Conservation (phyloP, 2,888 invertebrate species). For the Cryptocephalus moraei region DNA sequence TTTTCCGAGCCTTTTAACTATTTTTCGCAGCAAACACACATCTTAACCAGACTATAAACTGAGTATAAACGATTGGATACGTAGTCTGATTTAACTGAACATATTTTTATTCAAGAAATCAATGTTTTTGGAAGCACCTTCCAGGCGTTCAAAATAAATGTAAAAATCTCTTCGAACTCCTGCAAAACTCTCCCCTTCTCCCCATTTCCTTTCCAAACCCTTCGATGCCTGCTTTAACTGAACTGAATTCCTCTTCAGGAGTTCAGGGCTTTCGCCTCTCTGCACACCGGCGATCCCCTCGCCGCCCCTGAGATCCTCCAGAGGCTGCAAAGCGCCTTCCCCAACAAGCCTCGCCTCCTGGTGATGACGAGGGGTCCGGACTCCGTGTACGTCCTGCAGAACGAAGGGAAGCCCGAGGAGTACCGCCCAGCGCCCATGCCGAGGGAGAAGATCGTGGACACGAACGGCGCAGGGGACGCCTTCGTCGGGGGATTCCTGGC, state of each 20-base stretch:
- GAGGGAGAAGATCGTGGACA: constrained; percentile 15
- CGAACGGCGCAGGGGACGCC: constrained; percentile 25
- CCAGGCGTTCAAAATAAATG: no score
- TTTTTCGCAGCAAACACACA: no score
- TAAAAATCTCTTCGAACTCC: no score
- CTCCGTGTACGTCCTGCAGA: constrained; percentile 10
- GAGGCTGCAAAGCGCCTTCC: background rate
- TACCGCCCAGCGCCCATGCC: constrained; percentile 11
- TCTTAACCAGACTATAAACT: no score
- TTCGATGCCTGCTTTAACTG: no score
- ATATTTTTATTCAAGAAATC: no score
- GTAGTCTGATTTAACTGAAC: no score
- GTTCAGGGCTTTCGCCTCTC: background rate
- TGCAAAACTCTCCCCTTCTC: no score
- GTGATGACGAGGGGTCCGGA: constrained; percentile 20
- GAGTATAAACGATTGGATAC: no score
- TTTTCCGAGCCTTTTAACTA: no score
- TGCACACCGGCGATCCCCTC: background rate
- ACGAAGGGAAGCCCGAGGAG: constrained; percentile 7
- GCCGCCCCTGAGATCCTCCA: background rate
- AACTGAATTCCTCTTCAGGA: background rate
- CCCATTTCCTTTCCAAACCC: no score
- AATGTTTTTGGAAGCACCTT: no score
- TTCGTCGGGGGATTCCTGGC: constrained; percentile 24
- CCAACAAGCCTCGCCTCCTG: background rate